Percentiles rank a stretch among this genome's conserved stretches.
Conservation (phyloP, 2,113 vertebrate species). For the Sylvietta virens region DNA sequence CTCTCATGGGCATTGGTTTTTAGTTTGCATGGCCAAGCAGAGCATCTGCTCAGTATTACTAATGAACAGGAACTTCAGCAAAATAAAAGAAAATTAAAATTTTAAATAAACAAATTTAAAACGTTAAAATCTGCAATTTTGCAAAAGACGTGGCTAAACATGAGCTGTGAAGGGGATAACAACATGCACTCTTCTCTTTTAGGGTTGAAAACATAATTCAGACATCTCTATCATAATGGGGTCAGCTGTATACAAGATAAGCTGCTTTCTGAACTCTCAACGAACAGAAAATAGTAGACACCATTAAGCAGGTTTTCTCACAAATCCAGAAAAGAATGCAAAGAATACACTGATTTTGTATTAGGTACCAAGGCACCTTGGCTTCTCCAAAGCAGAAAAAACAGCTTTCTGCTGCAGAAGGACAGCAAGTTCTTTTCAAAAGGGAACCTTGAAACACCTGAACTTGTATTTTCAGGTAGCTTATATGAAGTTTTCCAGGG, state of each 20-base stretch:
- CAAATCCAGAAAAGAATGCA: not conserved
- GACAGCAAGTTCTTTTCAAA: not conserved
- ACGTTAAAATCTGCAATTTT: not conserved
- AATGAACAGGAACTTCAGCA: not conserved
- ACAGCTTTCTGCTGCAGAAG: not conserved
- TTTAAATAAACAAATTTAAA: not conserved
- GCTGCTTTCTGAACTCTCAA: not conserved
- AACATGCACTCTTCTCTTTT: not conserved
- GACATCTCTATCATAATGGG: not conserved
- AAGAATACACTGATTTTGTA: not conserved
- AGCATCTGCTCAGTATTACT: not conserved
- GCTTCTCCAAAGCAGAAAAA: not conserved
- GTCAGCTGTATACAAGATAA: accelerated
- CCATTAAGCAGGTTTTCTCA: not conserved
- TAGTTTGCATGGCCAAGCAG: not conserved
- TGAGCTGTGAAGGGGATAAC: not conserved
- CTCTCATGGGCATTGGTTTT: not conserved
- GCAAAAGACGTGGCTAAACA: not conserved
- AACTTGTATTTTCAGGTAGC: not conserved
- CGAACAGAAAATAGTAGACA: not conserved
- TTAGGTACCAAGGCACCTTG: not conserved
- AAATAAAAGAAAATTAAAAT: not conserved
- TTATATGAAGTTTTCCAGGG: not conserved
- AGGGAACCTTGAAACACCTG: not conserved
- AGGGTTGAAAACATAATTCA: not conserved